Evolutionary conservation across 1,140 invertebrate species (phyloP), one percentile per base, ranked within the genome.

Genomic region (Caerostris darwini): DNA sequence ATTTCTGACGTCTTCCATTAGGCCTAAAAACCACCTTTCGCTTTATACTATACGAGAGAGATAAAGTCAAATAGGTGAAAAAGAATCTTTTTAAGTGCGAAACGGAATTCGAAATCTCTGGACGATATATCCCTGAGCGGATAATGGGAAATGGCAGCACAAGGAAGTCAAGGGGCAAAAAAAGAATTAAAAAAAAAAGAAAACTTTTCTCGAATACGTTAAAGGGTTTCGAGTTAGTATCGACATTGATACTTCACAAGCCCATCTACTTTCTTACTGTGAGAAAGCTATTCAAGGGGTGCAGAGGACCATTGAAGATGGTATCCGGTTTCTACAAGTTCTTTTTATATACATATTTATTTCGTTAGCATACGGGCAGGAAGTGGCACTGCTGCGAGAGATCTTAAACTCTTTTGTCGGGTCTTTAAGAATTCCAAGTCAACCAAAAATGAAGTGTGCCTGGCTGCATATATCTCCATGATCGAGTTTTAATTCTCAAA

Each of bases 11-110:
- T 34, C 53, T 71, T 89, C 87, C 87, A 89, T 89, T 89, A 89
- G 53, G 54, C 61, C 34, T 34, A 34, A 34, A 56, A 69, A 53
- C 87, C 87, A 71, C 64, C 64, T 71, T 34, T 69, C 87, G 53
- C 64, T 89, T 34, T 34, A 34, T 34, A 34, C 34, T 34, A 34
- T 89, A 56, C 53, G 34, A n/a, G 64, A 19, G 59, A 89, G 87
- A 71, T 56, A 89, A 34, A 89, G 87, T 59, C 64, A 89, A 89
- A 89, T 54, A 89, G 87, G 87, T 89, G 87, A 71, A 89, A 89
- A 71, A 57, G 87, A 89, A 89, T 89, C 87, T 89, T 87, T 64
- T 57, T 69, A 89, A 89, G 87, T 89, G 87, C 87, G 87, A 89
- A 89, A 71, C 87, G 58, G 87, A 89, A 89, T 89, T 89, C 87